Evolutionary conservation across 2,797 vertebrate species (phyloP).

Genomic region (Threskiornis aethiopicus): DNA sequence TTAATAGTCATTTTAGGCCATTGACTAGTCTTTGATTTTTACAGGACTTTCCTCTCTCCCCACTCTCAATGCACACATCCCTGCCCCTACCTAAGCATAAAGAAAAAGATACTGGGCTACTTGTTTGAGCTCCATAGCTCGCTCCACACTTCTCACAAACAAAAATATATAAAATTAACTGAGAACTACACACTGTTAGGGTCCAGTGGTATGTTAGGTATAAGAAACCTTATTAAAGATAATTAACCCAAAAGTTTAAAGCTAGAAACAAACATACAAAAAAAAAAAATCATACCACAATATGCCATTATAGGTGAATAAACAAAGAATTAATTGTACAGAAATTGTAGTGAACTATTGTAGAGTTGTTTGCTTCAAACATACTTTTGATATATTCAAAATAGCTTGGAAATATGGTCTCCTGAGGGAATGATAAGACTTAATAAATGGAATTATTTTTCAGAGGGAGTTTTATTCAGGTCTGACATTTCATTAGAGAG

Average conservation of each 20-base stretch:
- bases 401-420: neutral
- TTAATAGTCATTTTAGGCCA: neutral
- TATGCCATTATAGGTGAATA: neutral
- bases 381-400: neutral
- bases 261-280: neutral
- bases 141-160: neutral
- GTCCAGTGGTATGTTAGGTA: neutral
- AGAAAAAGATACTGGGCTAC: neutral
- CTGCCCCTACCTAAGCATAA: neutral
- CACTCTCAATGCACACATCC: accelerated
- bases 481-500: neutral
- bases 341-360: neutral
- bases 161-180: neutral
- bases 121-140: neutral
- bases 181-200: neutral
- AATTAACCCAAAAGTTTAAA: conserved; percentile 2
- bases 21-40: neutral
- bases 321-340: neutral
- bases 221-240: neutral
- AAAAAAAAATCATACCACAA: neutral
- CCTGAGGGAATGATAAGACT: neutral
- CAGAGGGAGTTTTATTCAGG: neutral
- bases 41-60: neutral
- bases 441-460: neutral
- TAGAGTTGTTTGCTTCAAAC: neutral